Evolutionary conservation across 2,113 vertebrate species (phyloP), one percentile per base, ranked within the genome.

Genomic region (Apeltes quadracus): DNA sequence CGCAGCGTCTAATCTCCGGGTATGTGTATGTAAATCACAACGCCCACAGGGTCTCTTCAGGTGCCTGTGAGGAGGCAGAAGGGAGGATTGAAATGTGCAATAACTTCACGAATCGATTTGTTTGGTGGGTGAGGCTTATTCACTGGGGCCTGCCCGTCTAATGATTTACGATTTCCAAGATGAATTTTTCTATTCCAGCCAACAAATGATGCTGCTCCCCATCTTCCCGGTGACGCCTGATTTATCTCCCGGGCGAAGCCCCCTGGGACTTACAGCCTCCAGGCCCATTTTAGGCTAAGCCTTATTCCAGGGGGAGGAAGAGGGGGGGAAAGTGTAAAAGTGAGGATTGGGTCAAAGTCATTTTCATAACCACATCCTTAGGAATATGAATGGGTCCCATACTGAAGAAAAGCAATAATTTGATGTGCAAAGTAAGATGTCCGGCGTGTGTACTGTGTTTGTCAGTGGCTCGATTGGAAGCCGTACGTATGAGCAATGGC

Each of bases 81-180:
- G 78, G 83, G 75, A 69, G 62, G 88, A 83, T 78, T 85, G 74
- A 88, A 90, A 86, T 82, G 74, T 81, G 76, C 61, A 87, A 83
- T 81, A 83, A 89, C 78, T 71, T 83, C 69, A 55, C 64, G 46
- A 76, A 92, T 92, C 84, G 78, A 92, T 93, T 88, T 83, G 82
- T 84, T 89, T 83, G 79, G 76, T 67, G 76, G 66, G 58, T 78
- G 68, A 76, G 62, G 82, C 86, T 81, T 82, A 88, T 85, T 87
- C 86, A 79, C 86, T 38, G 48, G 85, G 73, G 84, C 73, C 75
- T 73, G 78, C 81, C 86, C 78, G 69, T 84, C 74, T 81, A 66
- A 75, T 90, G 87, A 93, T 92, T 92, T 90, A 92, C 65, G 86
- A 83, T 88, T 89, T 86, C 73, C 75, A 74, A 81, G 83, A 91